phyloP scores from a whole-genome alignment of 2,113 vertebrate genomes.

The Psilopsiagon aurifrons region DNA sequence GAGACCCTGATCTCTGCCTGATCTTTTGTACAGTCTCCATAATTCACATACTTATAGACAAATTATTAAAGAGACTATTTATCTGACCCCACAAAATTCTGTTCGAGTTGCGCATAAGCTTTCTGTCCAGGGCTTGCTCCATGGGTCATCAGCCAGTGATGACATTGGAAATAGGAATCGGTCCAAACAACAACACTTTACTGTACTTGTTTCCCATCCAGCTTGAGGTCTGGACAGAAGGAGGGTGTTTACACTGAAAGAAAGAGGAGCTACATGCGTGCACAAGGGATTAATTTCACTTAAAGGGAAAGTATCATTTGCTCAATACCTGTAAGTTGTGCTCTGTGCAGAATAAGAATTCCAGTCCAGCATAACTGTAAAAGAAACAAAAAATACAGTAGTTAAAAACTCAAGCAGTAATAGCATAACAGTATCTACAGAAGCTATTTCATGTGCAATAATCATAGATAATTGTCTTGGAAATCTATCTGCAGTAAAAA shows the following conservation, averaged over 20 bases:
- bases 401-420: background rate
- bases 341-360: background rate
- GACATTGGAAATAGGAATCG: background rate
- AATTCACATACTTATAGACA: background rate
- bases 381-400: background rate
- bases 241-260: conserved; percentile 13
- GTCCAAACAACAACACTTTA: conserved; percentile 27
- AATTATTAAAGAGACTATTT: background rate
- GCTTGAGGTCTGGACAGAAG: background rate
- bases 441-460: background rate
- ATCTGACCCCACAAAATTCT: background rate
- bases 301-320: background rate
- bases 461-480: background rate
- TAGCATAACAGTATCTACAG: background rate
- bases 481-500: background rate
- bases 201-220: conserved; percentile 12
- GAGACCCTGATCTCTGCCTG: background rate
- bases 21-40: background rate
- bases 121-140: background rate
- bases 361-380: background rate
- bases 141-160: background rate
- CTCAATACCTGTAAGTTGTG: background rate
- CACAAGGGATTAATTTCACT: background rate
- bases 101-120: background rate
- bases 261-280: background rate